These are phyloP conservation scores for Pelvicachromis taeniatus DNA, from an alignment of 2,113 vertebrate genomes.

Conservation along the genomic window DNA sequence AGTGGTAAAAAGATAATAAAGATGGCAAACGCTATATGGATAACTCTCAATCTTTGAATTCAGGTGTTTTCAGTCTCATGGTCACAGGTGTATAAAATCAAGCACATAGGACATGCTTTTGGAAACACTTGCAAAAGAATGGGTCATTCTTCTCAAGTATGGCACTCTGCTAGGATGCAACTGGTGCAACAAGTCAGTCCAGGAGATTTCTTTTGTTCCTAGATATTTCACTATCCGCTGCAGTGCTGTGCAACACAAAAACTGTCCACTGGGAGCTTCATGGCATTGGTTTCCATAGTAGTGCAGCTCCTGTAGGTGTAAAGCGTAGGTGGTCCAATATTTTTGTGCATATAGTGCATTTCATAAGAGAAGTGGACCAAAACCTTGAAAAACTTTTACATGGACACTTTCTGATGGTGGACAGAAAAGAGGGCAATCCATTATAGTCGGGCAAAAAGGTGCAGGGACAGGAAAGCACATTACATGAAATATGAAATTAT, in stretches of 20 bases:
- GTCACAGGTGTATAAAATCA: background rate
- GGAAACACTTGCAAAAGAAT: background rate
- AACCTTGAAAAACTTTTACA: background rate
- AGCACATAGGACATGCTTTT: background rate
- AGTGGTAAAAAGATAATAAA: background rate
- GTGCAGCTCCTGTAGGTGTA: background rate
- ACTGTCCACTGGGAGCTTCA: background rate
- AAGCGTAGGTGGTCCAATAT: too few species aligned
- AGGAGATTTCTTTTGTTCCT: background rate
- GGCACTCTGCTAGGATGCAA: background rate
- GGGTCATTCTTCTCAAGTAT: background rate
- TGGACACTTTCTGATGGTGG: background rate
- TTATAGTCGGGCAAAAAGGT: constrained; percentile 35
- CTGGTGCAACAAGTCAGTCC: background rate
- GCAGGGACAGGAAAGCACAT: constrained; percentile 31
- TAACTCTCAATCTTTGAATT: background rate
- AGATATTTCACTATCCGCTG: background rate
- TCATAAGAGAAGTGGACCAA: background rate
- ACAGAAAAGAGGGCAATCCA: constrained; percentile 11
- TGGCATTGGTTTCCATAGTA: background rate
- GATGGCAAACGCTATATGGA: background rate
- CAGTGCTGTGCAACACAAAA: background rate
- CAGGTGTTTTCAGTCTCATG: background rate
- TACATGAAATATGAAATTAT: constrained; percentile 57
- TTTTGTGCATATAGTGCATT: background rate